These are phyloP conservation scores for Lithosia quadra DNA, from an alignment of 2,888 invertebrate genomes.

Conservation along the genomic window DNA sequence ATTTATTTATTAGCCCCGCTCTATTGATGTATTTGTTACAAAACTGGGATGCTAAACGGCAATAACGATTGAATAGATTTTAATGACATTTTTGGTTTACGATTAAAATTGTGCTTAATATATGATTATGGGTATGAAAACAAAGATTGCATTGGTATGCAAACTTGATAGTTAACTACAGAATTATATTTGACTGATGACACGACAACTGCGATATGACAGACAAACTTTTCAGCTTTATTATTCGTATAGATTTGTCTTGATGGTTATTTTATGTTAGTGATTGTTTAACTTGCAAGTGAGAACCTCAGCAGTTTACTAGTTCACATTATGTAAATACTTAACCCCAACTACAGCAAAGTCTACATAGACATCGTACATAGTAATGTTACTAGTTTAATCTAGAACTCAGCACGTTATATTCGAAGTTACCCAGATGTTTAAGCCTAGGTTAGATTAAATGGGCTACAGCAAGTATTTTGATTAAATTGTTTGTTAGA, in stretches of 20 bases:
- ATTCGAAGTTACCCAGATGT: not conserved
- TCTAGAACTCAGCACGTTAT: not conserved
- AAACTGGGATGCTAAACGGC: not conserved
- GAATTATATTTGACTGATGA: no score
- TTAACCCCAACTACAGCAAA: not conserved
- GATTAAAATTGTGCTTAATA: no score
- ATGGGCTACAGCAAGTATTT: not conserved
- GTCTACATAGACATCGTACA: not conserved
- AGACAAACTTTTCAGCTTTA: no score
- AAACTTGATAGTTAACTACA: no score
- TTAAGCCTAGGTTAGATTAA: conserved; percentile 2
- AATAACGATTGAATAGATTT: no score
- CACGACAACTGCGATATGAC: no score
- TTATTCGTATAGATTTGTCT: not conserved
- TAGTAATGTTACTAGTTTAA: not conserved
- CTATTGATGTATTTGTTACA: no score
- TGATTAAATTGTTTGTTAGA: not conserved
- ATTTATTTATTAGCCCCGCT: no score
- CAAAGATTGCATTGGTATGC: no score
- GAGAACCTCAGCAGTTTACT: not conserved
- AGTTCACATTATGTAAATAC: not conserved
- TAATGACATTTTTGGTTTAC: no score
- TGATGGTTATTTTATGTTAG: not conserved
- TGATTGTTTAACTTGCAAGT: not conserved
- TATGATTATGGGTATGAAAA: no score